phyloP scores from a whole-genome alignment of 2,113 vertebrate species.

The Macaca nemestrina region DNA sequence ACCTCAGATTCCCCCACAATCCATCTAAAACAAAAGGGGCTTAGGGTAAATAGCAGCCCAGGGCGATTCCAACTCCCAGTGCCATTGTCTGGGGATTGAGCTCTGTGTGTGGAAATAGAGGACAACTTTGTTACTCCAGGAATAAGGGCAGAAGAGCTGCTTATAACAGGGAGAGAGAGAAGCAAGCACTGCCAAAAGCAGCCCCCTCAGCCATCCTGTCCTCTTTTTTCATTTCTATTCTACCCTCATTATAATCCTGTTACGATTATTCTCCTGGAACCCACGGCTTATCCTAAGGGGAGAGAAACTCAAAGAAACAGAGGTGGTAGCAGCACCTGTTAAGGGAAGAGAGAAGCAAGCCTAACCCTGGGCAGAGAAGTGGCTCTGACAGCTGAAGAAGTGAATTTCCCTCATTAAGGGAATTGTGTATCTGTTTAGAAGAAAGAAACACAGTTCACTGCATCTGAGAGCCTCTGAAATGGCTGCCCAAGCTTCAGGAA shows the following conservation, averaged over 20 bases:
- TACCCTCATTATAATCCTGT: background rate
- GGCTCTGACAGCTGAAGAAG: background rate
- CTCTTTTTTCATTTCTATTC: background rate
- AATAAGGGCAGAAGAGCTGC: background rate
- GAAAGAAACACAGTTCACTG: background rate
- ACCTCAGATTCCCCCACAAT: background rate
- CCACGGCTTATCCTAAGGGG: background rate
- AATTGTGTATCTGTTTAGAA: background rate
- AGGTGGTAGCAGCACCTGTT: too few relatives aligned
- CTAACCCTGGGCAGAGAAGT: background rate
- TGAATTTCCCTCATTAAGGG: background rate
- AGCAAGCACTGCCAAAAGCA: background rate
- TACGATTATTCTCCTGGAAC: background rate
- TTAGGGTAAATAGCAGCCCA: background rate
- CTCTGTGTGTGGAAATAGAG: background rate
- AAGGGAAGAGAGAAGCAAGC: background rate
- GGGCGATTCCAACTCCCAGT: background rate
- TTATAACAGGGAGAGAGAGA: background rate
- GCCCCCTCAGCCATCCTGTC: background rate
- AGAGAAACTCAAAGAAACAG: background rate
- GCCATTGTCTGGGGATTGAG: background rate
- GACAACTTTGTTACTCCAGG: background rate
- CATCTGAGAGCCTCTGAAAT: background rate
- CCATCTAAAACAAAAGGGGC: background rate
- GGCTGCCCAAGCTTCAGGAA: background rate